Evolutionary conservation across 2,888 invertebrate genomes (phyloP).

Genomic region (Mamestra brassicae): DNA sequence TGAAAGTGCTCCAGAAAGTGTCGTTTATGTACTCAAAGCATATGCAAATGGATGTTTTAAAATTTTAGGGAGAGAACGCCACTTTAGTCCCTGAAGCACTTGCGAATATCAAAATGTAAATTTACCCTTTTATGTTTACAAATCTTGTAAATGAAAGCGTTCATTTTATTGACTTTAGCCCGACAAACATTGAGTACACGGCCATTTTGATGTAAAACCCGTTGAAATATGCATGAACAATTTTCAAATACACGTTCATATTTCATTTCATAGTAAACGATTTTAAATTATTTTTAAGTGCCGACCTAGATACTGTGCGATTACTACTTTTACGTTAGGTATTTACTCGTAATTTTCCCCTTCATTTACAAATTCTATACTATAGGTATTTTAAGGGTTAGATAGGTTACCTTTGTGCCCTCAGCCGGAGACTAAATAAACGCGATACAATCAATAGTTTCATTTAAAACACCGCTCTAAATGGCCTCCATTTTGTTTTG

Average conservation of each 20-base stretch:
- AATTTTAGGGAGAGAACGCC: constrained; percentile 90
- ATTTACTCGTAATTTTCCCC: background rate
- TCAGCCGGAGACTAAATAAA: background rate
- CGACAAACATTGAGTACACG: constrained; percentile 72
- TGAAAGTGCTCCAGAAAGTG: constrained; percentile 89
- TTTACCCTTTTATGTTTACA: constrained; percentile 90
- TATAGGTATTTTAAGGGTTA: too few relatives aligned
- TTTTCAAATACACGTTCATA: constrained; percentile 52
- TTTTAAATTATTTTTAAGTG: constrained; percentile 14
- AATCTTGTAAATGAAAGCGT: constrained; percentile 90
- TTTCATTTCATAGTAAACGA: constrained; percentile 44
- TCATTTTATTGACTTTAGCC: constrained; percentile 88
- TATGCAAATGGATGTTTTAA: constrained; percentile 91
- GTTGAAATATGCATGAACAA: constrained; percentile 63
- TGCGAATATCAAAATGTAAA: constrained; percentile 91
- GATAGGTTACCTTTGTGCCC: background rate
- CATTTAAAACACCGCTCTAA: background rate
- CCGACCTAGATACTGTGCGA: background rate
- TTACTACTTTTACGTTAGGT: background rate
- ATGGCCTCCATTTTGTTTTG: constrained; percentile 4
- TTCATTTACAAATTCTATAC: background rate
- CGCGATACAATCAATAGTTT: background rate
- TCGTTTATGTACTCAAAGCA: constrained; percentile 91
- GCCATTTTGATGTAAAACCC: constrained; percentile 64
- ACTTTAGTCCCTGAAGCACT: constrained; percentile 89